These are phyloP conservation scores for Centropus bengalensis DNA, from an alignment of 2,113 vertebrate genomes.

Conservation along the genomic window DNA sequence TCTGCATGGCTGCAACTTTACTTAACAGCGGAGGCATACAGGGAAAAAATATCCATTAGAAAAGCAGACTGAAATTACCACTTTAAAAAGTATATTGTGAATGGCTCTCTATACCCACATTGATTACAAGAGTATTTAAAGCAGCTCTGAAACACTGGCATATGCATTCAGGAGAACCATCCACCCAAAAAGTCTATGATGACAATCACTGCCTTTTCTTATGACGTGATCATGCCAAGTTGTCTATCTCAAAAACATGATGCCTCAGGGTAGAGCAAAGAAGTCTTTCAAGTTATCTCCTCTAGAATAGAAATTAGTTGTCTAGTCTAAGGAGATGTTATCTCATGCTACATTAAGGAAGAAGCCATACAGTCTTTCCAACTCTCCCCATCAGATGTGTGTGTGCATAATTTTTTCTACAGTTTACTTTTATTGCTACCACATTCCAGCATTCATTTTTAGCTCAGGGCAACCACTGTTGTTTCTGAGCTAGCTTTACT, in stretches of 20 bases:
- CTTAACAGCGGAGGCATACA: not conserved
- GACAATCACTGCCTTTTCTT: conserved; percentile 48
- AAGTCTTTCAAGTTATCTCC: conserved; percentile 43
- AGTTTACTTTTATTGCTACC: conserved; percentile 63
- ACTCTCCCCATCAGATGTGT: conserved; percentile 26
- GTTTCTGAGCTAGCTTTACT: conserved; percentile 45
- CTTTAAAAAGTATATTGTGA: not conserved
- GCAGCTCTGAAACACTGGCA: not conserved
- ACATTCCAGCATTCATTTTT: conserved; percentile 47
- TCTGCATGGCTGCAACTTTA: not conserved
- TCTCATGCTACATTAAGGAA: not conserved
- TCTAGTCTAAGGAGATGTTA: conserved; percentile 52
- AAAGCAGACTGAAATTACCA: not conserved
- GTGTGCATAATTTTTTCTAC: conserved; percentile 47
- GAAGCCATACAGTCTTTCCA: conserved; percentile 10
- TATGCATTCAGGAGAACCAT: conserved; percentile 4
- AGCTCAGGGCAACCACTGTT: conserved; percentile 63
- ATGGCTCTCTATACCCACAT: not conserved
- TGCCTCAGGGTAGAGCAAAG: conserved; percentile 47
- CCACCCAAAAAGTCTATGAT: conserved; percentile 8
- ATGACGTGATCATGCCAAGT: conserved; percentile 37
- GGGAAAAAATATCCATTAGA: not conserved
- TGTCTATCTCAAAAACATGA: conserved; percentile 43
- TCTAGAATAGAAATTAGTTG: conserved; percentile 59
- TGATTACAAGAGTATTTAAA: not conserved